These are phyloP conservation scores for Listronotus bonariensis DNA, from an alignment of 1,140 invertebrate species.

Conservation along the genomic window DNA sequence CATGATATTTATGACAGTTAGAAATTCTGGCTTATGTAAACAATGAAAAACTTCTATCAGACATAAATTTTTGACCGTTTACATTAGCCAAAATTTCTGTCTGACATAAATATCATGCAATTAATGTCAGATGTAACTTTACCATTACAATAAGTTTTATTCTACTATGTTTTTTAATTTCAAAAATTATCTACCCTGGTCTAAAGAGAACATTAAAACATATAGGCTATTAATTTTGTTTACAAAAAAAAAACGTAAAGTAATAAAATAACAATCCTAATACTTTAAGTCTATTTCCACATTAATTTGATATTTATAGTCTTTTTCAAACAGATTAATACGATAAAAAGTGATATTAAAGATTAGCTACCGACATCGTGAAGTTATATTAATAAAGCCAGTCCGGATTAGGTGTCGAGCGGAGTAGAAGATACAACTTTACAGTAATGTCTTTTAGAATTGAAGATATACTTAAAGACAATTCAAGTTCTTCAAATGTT, in stretches of 20 bases:
- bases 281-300: constrained; percentile 26
- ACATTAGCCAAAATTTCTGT: too few species aligned
- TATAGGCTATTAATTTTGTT: too few species aligned
- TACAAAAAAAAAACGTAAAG: background rate
- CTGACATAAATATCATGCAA: too few species aligned
- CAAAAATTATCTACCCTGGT: too few species aligned
- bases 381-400: constrained; percentile 17
- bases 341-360: constrained; percentile 27
- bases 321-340: constrained; percentile 32
- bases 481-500: constrained; percentile 1
- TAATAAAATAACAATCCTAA: constrained; percentile 33
- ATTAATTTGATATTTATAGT: constrained; percentile 32
- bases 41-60: too few species aligned
- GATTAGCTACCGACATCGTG: constrained; percentile 14
- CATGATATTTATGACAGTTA: too few species aligned
- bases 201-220: too few species aligned
- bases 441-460: constrained; percentile 31
- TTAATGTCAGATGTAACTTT: too few species aligned
- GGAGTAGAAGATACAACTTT: background rate
- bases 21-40: too few species aligned
- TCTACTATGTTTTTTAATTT: too few species aligned
- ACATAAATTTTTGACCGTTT: too few species aligned
- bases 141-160: too few species aligned
- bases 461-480: constrained; percentile 31
- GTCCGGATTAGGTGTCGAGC: background rate